phyloP scores from a whole-genome alignment of 2,797 vertebrate species.

The Tachyglossus aculeatus region DNA sequence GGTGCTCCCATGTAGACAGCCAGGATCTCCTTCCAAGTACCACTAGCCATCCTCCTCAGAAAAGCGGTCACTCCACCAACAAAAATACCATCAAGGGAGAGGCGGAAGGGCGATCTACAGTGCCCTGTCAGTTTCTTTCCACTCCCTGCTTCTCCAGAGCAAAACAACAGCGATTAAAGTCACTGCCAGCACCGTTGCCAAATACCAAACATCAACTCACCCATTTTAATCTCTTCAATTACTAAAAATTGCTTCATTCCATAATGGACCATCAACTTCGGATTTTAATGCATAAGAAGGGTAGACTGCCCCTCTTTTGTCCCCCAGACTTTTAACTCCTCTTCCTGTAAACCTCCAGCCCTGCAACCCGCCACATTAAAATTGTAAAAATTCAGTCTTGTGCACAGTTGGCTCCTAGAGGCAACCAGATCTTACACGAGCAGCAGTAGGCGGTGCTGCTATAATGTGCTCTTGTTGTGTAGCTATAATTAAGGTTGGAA shows the following conservation, averaged over 20 bases:
- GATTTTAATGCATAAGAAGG: slow-evolving; percentile 24
- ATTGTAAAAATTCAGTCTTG: slow-evolving; percentile 1
- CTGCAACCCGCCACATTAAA: slow-evolving; percentile 5
- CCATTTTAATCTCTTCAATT: slow-evolving; percentile 19
- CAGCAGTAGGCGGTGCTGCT: background rate
- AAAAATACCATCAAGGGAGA: background rate
- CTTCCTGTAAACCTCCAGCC: background rate
- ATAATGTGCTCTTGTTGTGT: slow-evolving; percentile 5
- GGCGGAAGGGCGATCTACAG: background rate
- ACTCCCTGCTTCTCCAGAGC: too few species aligned
- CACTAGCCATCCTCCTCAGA: background rate
- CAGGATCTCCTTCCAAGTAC: too few species aligned
- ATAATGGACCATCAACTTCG: slow-evolving; percentile 13
- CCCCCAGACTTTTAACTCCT: background rate
- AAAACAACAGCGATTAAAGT: too few species aligned
- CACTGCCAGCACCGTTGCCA: slow-evolving; percentile 23
- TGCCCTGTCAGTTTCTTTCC: too few species aligned
- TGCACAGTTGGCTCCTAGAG: slow-evolving; percentile 6
- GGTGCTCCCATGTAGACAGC: too few species aligned
- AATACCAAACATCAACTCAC: slow-evolving; percentile 55
- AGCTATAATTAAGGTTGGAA: slow-evolving; percentile 38
- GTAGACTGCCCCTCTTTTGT: background rate
- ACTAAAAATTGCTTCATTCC: slow-evolving; percentile 30
- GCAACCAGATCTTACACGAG: background rate
- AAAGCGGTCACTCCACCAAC: background rate